Evolutionary conservation across 2,888 invertebrate species (phyloP).

Genomic region (Chrysina gloriosa): DNA sequence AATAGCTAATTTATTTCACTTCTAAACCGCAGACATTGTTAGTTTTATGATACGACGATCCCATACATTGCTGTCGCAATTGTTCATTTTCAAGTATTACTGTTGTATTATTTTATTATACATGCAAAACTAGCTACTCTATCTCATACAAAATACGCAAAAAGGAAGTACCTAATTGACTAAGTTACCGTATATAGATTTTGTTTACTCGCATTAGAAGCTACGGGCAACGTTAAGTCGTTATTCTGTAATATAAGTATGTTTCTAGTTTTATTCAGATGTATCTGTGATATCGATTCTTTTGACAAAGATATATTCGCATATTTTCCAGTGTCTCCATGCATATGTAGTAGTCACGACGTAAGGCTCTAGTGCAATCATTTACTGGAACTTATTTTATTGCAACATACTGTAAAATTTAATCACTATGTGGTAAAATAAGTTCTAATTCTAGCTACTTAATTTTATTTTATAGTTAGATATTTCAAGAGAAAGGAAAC

Average conservation of each 20-base stretch:
- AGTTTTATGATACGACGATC: too few species aligned
- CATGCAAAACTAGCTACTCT: too few species aligned
- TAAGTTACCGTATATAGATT: background rate
- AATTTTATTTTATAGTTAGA: constrained; percentile 17
- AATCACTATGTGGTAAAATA: constrained; percentile 43
- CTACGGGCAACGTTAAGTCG: background rate
- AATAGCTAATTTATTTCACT: too few species aligned
- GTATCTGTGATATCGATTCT: constrained; percentile 32
- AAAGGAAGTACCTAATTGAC: too few species aligned
- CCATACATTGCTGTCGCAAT: too few species aligned
- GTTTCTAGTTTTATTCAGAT: constrained; percentile 23
- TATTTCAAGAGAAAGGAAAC: constrained; percentile 6
- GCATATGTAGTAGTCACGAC: background rate
- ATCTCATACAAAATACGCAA: too few species aligned
- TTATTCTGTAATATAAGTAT: background rate
- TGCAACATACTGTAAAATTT: constrained; percentile 35
- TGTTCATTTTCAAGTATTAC: too few species aligned
- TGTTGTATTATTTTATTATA: too few species aligned
- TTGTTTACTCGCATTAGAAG: too few species aligned
- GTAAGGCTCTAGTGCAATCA: constrained; percentile 14
- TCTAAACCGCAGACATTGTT: too few species aligned
- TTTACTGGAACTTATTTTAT: constrained; percentile 44
- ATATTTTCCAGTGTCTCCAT: constrained; percentile 15
- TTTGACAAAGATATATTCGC: constrained; percentile 25
- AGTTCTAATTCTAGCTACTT: constrained; percentile 39